Percentiles rank a stretch among this genome's conserved stretches.
These are phyloP conservation scores for Epicauta chinensis DNA, from an alignment of 1,140 invertebrate species.

Conservation along the genomic window DNA sequence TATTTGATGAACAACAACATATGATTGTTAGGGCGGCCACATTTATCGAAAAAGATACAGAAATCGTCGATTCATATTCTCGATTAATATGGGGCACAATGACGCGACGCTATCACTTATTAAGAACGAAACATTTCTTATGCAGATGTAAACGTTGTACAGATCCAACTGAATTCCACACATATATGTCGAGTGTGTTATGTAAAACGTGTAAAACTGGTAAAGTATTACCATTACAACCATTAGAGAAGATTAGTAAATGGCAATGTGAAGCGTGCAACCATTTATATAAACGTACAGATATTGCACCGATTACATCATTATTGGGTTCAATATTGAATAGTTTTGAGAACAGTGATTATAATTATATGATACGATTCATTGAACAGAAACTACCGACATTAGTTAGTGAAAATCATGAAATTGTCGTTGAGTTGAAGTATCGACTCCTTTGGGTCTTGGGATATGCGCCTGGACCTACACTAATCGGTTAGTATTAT, in stretches of 20 bases:
- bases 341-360: conserved; percentile 42
- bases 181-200: conserved; percentile 43
- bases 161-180: conserved; percentile 55
- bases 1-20: conserved; percentile 51
- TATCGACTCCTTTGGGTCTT: conserved; percentile 34
- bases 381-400: conserved; percentile 42
- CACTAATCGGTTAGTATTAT: not conserved
- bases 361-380: conserved; percentile 45
- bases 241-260: conserved; percentile 39
- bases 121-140: conserved; percentile 65
- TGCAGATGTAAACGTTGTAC: conserved; percentile 64
- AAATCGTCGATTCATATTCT: conserved; percentile 68
- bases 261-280: conserved; percentile 49
- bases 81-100: conserved; percentile 66
- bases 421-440: conserved; percentile 49
- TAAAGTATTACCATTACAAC: conserved; percentile 43
- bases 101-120: conserved; percentile 57
- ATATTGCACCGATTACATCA: conserved; percentile 43
- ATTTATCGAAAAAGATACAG: conserved; percentile 55
- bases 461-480: conserved; percentile 17
- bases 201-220: conserved; percentile 45
- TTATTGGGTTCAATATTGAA: conserved; percentile 45
- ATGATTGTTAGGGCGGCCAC: conserved; percentile 58
- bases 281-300: conserved; percentile 39
- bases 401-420: conserved; percentile 47